Evolutionary conservation across 2,113 vertebrate genomes (phyloP).

Genomic region (Bubo scandiacus): DNA sequence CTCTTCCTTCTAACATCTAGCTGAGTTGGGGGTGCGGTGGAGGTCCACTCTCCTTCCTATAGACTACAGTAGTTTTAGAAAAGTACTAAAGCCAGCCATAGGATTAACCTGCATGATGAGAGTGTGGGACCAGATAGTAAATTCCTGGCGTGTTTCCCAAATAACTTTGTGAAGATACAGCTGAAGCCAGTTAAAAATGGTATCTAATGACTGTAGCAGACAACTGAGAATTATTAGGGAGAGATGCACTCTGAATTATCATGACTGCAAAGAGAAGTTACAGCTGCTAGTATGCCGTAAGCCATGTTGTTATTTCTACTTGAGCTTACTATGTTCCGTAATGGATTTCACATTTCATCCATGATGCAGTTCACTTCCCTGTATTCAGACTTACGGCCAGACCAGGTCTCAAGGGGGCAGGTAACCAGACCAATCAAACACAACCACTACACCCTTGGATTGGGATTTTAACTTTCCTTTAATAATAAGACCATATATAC

Average conservation of each 20-base stretch:
- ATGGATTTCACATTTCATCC: not conserved
- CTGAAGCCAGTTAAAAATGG: not conserved
- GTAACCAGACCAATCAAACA: not conserved
- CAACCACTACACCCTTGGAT: not conserved
- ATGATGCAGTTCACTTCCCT: not conserved
- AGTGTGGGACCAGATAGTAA: not conserved
- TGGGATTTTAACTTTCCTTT: not conserved
- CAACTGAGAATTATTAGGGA: not conserved
- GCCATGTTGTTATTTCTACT: not conserved
- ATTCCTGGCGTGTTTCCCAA: not conserved
- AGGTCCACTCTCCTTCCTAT: not conserved
- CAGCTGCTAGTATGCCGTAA: not conserved
- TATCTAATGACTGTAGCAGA: not conserved
- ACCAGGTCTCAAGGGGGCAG: not conserved
- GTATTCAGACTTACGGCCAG: not conserved
- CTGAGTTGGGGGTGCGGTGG: not conserved
- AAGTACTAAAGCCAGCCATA: not conserved
- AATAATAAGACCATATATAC: not conserved
- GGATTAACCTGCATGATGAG: not conserved
- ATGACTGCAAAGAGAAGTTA: not conserved
- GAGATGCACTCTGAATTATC: not conserved
- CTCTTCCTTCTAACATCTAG: not conserved
- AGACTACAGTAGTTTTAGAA: not conserved
- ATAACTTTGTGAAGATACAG: not conserved
- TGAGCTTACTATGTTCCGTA: not conserved